Conservation (phyloP, 2,888 invertebrate species). For the Thereva unica region DNA sequence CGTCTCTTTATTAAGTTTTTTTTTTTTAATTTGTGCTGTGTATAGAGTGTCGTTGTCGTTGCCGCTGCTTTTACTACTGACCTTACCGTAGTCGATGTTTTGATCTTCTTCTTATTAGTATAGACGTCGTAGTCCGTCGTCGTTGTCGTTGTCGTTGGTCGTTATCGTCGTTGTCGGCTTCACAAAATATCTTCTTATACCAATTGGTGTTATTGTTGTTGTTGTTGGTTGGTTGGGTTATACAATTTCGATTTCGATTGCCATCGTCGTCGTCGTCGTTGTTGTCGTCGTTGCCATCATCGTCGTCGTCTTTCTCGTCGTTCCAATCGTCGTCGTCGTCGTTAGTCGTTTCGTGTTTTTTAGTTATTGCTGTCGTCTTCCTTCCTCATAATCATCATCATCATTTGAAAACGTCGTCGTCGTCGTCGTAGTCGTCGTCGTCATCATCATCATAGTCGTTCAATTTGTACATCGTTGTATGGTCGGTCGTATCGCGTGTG, state of each 20-base stretch:
- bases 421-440: constrained; percentile 8
- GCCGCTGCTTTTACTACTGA: neutral
- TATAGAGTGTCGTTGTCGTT: neutral
- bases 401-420: neutral
- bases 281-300: constrained; percentile 1
- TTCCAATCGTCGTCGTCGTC: constrained; percentile 1
- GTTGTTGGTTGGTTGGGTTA: neutral
- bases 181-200: neutral
- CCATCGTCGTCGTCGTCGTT: neutral
- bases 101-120: neutral
- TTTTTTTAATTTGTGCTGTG: neutral
- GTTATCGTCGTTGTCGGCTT: no score
- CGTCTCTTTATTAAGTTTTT: neutral
- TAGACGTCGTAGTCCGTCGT: no score
- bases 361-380: constrained; percentile 1
- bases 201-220: neutral
- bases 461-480: constrained; percentile 22
- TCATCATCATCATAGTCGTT: constrained; percentile 5
- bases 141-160: no score
- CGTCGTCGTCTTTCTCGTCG: constrained; percentile 8
- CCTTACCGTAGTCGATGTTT: neutral
- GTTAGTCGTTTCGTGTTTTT: constrained; percentile 9
- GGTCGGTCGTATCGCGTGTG: constrained; percentile 13
- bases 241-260: neutral
- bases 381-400: neutral